A percentile compares a stretch with the other conserved stretches of the same genome.
Conservation (phyloP, 2,888 invertebrate species). For the Arge pagana region DNA sequence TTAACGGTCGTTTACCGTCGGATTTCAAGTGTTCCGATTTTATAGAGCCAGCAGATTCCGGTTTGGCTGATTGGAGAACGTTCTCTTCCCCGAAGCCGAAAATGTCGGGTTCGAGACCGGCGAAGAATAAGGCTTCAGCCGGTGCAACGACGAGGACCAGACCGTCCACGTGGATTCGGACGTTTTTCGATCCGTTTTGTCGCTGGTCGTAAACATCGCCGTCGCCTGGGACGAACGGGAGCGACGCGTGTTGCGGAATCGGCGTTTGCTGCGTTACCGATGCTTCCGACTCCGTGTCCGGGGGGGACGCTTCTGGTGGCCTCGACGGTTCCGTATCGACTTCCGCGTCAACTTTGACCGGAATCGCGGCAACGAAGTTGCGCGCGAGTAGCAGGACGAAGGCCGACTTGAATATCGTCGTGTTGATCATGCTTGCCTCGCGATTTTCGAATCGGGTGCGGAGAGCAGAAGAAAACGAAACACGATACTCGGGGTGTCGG, state of each 20-base stretch:
- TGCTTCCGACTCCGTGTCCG: not conserved
- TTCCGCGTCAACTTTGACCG: conserved; percentile 18
- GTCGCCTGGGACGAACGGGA: not conserved
- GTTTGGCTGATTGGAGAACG: not conserved
- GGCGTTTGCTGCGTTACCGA: not conserved
- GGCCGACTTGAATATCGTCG: conserved; percentile 46
- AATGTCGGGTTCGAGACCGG: conserved; percentile 47
- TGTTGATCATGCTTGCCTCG: conserved; percentile 44
- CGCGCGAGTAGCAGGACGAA: conserved; percentile 27
- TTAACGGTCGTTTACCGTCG: no score
- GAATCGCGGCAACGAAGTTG: conserved; percentile 25
- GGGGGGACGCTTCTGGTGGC: conserved; percentile 1
- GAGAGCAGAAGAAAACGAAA: no score
- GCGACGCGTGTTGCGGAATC: not conserved
- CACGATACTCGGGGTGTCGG: no score
- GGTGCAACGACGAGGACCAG: conserved; percentile 71
- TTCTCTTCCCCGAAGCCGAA: not conserved
- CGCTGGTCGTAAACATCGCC: conserved; percentile 68
- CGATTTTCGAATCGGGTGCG: no score
- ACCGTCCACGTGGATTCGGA: conserved; percentile 71
- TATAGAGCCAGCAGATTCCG: not conserved
- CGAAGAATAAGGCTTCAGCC: conserved; percentile 65
- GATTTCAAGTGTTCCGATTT: no score
- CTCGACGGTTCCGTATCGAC: conserved; percentile 8
- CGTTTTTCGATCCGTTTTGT: conserved; percentile 79